Percentiles rank a stretch among this genome's conserved stretches.
phyloP scores from a whole-genome alignment of 2,113 vertebrate genomes.

The Proterorhinus semilunaris region DNA sequence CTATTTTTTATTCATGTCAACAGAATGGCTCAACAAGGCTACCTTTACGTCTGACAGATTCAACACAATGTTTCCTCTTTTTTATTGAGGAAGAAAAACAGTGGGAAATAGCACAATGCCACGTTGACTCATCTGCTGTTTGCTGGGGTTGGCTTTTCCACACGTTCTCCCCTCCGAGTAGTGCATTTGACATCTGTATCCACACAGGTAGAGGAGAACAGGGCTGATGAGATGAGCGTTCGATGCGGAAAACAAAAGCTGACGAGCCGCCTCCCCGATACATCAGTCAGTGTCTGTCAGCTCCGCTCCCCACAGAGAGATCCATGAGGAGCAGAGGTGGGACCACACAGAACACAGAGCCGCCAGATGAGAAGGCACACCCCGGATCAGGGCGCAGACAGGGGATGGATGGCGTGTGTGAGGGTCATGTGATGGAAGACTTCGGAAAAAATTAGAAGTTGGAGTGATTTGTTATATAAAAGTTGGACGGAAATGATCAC shows the following conservation, averaged over 20 bases:
- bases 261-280: slow-evolving; percentile 44
- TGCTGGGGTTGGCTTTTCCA: neutral
- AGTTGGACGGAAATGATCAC: neutral
- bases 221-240: slow-evolving; percentile 30
- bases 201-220: slow-evolving; percentile 10
- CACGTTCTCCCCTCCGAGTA: slow-evolving; percentile 1
- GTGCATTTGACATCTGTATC: slow-evolving; percentile 24
- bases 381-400: slow-evolving; percentile 37
- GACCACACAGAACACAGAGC: slow-evolving; percentile 56
- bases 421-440: slow-evolving; percentile 32
- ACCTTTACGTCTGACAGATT: neutral
- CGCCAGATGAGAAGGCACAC: slow-evolving; percentile 55
- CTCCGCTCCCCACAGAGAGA: slow-evolving; percentile 54
- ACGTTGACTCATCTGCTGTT: neutral
- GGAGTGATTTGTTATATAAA: neutral
- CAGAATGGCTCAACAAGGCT: no score
- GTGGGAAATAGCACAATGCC: neutral
- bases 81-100: neutral
- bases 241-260: slow-evolving; percentile 60
- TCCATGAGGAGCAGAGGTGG: slow-evolving; percentile 51
- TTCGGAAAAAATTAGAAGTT: neutral
- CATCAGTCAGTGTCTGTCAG: slow-evolving; percentile 66
- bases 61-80: neutral
- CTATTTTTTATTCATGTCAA: no score
- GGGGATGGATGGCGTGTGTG: slow-evolving; percentile 37